A percentile compares a stretch with the other conserved stretches of the same genome.
Evolutionary conservation across 2,888 invertebrate species (phyloP).

Genomic region (Caenorhabditis sinica): DNA sequence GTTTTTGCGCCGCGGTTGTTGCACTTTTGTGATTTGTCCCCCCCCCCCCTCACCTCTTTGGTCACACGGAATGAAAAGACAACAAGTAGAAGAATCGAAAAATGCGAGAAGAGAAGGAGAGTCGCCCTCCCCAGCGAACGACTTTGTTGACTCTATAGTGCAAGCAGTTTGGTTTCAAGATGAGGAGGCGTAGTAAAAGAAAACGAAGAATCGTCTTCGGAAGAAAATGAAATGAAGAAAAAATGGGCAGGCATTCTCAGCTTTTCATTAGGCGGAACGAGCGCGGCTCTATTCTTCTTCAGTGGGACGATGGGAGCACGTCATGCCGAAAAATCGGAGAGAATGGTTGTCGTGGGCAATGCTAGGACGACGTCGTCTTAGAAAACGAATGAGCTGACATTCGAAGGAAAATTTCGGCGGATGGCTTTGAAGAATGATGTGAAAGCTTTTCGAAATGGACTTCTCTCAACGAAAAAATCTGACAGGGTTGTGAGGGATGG

Average conservation of each 20-base stretch:
- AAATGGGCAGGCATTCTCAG: neutral
- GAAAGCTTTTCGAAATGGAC: neutral
- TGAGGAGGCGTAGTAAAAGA: neutral
- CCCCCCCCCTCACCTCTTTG: neutral
- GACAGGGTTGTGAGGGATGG: too few species aligned
- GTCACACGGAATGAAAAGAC: slow-evolving; percentile 2
- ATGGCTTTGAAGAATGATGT: neutral
- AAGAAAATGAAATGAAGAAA: slow-evolving; percentile 6
- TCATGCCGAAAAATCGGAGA: neutral
- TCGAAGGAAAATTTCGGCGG: neutral
- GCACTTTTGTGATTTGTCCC: neutral
- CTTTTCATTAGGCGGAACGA: neutral
- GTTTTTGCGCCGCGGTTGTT: neutral
- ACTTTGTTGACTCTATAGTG: neutral
- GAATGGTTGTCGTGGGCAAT: slow-evolving; percentile 20
- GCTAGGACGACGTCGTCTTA: neutral
- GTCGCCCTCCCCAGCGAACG: neutral
- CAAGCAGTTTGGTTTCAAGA: neutral
- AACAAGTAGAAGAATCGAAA: neutral
- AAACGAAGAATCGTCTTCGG: neutral
- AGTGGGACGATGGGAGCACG: neutral
- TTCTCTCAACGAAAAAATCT: neutral
- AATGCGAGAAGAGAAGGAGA: neutral
- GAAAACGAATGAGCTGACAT: neutral
- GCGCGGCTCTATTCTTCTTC: neutral